Conservation (phyloP, 2,797 vertebrate species). For the Distichodus sexfasciatus region DNA sequence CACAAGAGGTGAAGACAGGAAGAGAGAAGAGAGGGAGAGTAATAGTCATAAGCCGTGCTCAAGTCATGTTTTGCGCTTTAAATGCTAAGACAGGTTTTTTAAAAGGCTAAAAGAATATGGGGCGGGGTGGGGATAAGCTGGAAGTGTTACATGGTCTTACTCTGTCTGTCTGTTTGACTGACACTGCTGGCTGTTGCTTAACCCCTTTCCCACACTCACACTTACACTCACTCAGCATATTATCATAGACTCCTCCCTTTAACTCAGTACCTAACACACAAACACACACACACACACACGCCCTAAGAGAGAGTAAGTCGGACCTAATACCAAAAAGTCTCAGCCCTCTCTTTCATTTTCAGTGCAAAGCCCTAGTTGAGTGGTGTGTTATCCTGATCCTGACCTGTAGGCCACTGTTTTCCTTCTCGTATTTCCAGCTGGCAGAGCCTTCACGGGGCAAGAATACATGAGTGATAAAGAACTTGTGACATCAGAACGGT, state of each 20-base stretch:
- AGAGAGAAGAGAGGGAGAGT: slow-evolving; percentile 10
- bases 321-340: not conserved
- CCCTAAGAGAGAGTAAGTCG: slow-evolving; percentile 5
- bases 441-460: slow-evolving; percentile 16
- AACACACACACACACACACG: not conserved
- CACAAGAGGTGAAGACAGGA: slow-evolving; percentile 26
- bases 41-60: not conserved
- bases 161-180: slow-evolving; percentile 20
- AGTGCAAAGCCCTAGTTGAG: slow-evolving; percentile 19
- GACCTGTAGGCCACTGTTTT: slow-evolving; percentile 25
- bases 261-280: not conserved
- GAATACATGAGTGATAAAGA: slow-evolving; percentile 53
- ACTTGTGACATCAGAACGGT: slow-evolving; percentile 40
- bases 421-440: slow-evolving; percentile 42
- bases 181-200: slow-evolving; percentile 9
- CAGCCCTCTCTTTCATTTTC: slow-evolving; percentile 9
- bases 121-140: not conserved
- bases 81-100: too few relatives aligned
- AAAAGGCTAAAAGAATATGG: not conserved
- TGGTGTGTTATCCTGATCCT: slow-evolving; percentile 33
- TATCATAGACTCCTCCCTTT: not conserved
- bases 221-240: slow-evolving; percentile 15
- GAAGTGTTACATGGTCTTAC: not conserved
- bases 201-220: slow-evolving; percentile 13
- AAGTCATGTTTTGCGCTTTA: too few relatives aligned